Conservation (phyloP, 2,888 invertebrate species). For the Apamea epomidion region DNA sequence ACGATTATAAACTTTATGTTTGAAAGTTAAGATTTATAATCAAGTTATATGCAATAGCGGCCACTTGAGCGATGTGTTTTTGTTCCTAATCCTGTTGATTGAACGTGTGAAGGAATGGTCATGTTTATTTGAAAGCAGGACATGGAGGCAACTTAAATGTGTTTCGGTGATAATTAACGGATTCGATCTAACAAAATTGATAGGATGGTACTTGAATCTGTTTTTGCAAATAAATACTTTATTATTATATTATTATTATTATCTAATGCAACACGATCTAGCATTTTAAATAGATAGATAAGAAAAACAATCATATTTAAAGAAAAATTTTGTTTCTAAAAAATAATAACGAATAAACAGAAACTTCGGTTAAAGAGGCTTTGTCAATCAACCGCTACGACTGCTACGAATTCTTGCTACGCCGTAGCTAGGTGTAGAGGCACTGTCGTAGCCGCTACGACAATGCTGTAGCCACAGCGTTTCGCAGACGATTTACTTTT, state of each 20-base stretch:
- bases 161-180: not conserved
- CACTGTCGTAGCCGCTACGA: slow-evolving; percentile 34
- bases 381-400: not conserved
- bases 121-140: no score
- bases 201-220: not conserved
- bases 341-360: not conserved
- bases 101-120: no score
- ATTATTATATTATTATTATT: no score
- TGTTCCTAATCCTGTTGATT: no score
- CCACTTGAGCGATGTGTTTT: no score
- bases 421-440: slow-evolving; percentile 45
- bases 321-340: not conserved
- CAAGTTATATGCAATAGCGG: no score
- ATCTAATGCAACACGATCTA: not conserved
- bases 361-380: not conserved
- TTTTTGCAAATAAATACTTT: no score
- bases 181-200: not conserved
- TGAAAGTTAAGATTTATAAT: no score
- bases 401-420: slow-evolving; percentile 44
- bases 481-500: no score
- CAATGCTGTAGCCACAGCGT: not conserved
- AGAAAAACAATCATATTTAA: not conserved
- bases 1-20: no score
- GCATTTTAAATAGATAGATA: not conserved
- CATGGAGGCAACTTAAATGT: not conserved